Evolutionary conservation across 2,888 invertebrate genomes (phyloP).

Genomic region (Amaurobius ferox): DNA sequence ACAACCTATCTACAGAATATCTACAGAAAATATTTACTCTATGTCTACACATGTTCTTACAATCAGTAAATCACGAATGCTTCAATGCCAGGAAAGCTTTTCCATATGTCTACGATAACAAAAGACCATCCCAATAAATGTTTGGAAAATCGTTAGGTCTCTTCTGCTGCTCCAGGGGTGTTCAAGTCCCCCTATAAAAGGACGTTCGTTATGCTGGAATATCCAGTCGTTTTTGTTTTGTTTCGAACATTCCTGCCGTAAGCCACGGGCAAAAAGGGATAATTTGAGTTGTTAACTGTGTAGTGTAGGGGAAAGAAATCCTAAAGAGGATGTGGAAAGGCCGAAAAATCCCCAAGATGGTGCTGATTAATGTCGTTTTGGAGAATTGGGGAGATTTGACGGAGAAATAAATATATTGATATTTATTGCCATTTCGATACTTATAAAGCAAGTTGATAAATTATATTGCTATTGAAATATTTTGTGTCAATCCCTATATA

Average conservation of each 20-base stretch:
- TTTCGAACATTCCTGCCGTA: not conserved
- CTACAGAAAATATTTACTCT: conserved; percentile 14
- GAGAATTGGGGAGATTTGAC: no score
- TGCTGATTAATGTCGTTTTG: not conserved
- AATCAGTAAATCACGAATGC: conserved; percentile 12
- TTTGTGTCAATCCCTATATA: no score
- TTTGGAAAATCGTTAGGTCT: not conserved
- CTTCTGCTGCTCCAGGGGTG: not conserved
- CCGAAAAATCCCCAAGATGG: not conserved
- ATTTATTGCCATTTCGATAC: no score
- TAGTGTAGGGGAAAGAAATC: not conserved
- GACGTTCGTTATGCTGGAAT: conserved; percentile 3
- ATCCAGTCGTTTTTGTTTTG: not conserved
- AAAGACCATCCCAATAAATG: not conserved
- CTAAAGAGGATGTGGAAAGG: not conserved
- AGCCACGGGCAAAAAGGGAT: not conserved
- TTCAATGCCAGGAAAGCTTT: not conserved
- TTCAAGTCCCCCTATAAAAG: not conserved
- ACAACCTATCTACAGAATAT: conserved; percentile 3
- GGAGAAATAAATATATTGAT: no score
- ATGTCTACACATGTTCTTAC: not conserved
- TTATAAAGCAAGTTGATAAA: no score
- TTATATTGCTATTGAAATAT: no score
- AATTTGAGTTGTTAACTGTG: not conserved
- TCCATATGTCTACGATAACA: not conserved